Evolutionary conservation across 2,797 vertebrate species (phyloP), one percentile per base, ranked within the genome.

Genomic region (Ctenosaura bakeri): DNA sequence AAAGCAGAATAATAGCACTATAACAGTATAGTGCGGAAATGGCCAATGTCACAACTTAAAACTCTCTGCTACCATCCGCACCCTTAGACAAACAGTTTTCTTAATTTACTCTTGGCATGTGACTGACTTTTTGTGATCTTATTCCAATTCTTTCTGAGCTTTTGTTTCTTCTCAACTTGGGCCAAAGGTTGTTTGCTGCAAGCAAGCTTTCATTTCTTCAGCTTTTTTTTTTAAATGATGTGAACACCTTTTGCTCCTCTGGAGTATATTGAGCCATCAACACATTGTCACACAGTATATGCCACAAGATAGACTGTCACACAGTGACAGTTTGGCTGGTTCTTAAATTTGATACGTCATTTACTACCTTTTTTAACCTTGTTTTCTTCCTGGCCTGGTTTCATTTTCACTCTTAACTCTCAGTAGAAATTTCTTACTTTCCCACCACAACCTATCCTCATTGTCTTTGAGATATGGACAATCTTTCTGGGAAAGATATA

Each of bases 341-440:
- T 77, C 81, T 87, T 90, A 83, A 87, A 90, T 87, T 24, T 87
- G 89, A 90, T 77, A 83, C n/a, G 0, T 76, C 71, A 42, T 66
- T 83, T 90, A 87, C 56, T 78, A 78, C 80, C 71, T 83, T 76
- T 52, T 74, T 54, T 66, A 77, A 87, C 69, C 42, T 78, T 69
- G 32, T n/a, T 85, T 87, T 83, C 59, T 90, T 29, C 29, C 18
- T 46, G 56, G 79, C 77, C 80, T 29, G 32, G 59, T 87, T 77
- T 83, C 89, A 90, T n/a, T 87, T 90, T 69, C 71, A 90, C 71
- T 83, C 59, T 74, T 77, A 12, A 87, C 80, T 87, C 85, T 29
- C 62, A 42, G 46, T 35, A 87, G 59, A 90, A n/a, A 78, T 87
- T 66, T 90, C 56, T 64, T 71, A 83, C 56, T 77, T 74, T 16